Percentiles rank a stretch among this genome's conserved stretches.
phyloP scores from a whole-genome alignment of 2,888 invertebrate genomes.

The Diabrotica balteata region DNA sequence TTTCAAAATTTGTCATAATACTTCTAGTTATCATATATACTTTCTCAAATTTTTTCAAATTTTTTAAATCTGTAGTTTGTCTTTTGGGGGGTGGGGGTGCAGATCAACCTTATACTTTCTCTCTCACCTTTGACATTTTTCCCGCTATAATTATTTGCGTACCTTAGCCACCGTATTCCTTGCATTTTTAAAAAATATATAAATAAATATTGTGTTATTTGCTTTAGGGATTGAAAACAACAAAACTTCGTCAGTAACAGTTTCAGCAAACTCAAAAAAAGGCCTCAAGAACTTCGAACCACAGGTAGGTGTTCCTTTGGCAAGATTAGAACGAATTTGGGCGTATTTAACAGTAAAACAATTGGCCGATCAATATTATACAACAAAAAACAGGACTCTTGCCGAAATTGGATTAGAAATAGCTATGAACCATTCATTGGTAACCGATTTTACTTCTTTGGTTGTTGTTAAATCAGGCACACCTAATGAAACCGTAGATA shows the following conservation, averaged over 20 bases:
- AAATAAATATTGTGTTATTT: too few species aligned
- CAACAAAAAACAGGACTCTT: constrained; percentile 48
- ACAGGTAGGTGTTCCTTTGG: constrained; percentile 40
- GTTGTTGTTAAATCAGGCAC: constrained; percentile 71
- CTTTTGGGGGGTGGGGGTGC: too few species aligned
- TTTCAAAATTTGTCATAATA: too few species aligned
- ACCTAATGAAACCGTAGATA: constrained; percentile 47
- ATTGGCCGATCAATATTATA: constrained; percentile 61
- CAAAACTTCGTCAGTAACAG: constrained; percentile 23
- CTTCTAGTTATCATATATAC: too few species aligned
- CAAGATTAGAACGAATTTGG: constrained; percentile 61
- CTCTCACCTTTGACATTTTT: too few species aligned
- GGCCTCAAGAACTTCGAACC: constrained; percentile 46
- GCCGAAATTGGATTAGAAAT: constrained; percentile 65
- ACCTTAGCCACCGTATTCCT: too few species aligned
- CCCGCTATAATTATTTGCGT: too few species aligned
- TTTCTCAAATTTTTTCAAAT: too few species aligned
- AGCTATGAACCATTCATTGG: constrained; percentile 65
- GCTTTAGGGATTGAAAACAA: constrained; percentile 32
- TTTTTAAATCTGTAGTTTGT: too few species aligned
- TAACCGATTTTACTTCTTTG: constrained; percentile 71
- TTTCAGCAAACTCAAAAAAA: constrained; percentile 32
- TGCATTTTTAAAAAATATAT: too few species aligned
- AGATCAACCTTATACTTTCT: too few species aligned
- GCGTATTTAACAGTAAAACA: constrained; percentile 71